Evolutionary conservation across 2,797 vertebrate genomes (phyloP), one percentile per base, ranked within the genome.

Genomic region (Sebastes flavidus): DNA sequence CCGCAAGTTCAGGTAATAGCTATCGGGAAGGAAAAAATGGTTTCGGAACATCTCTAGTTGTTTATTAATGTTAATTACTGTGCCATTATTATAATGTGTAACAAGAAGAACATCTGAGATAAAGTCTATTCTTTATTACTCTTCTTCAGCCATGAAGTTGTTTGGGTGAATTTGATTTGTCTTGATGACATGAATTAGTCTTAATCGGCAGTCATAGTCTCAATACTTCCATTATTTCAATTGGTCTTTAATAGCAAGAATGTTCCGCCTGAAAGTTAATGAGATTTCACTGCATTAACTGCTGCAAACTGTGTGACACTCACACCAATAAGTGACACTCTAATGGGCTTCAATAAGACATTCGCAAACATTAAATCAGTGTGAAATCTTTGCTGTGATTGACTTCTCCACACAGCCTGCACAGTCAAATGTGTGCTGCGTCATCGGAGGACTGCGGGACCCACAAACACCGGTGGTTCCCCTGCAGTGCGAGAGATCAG

Each of bases 401-500:
- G 65, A 71, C 38, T 67, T 74, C 20, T 38, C 34, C 63, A 80
- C 42, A 34, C 72, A 65, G 56, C 68, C 59, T 46, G 75, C 69
- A 72, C 78, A 71, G 54, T 56, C 59, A 59, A 80, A 78, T 75
- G 77, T 76, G 29, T 87, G 89, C 90, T 92, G 90, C 92, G 88
- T 94, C 93, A 94, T 83, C 49, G 18, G 66, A 82, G 75, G 77
- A 91, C 89, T 91, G 90, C 89, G 61, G 90, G 89, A 90, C 86
- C 85, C 86, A 87, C 82, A 79, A 80, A 88, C 75, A 66, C 72
- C 29, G 75, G 87, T 89, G 91, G 77, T 88, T 93, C 83, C 89
- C 85, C 92, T 92, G 93, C 93, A 93, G 83, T 90, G 89, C 72
- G 84, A 89, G 85, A 88, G 83, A 93, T 91, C 91, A 85, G 93